Percentiles rank a stretch among this genome's conserved stretches.
Conservation (phyloP, 2,797 vertebrate species). For the Epinephelus malabaricus region DNA sequence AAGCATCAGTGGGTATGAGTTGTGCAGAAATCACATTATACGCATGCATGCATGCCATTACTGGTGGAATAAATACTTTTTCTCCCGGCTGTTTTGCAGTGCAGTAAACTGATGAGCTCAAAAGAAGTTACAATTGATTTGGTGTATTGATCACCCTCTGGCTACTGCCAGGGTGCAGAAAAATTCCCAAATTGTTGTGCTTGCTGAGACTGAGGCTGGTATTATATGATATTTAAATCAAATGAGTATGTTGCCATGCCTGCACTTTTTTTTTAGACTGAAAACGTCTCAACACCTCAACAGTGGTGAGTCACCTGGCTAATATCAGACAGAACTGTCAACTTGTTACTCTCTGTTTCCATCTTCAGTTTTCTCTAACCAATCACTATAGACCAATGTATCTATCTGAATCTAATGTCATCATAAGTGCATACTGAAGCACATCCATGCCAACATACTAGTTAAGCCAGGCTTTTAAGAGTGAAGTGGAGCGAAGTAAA, state of each 20-base stretch:
- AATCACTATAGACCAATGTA: no score
- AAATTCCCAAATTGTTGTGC: conserved; percentile 52
- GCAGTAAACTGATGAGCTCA: conserved; percentile 70
- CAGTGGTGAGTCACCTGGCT: not conserved
- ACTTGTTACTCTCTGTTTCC: no score
- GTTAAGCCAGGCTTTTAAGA: no score
- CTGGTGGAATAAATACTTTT: conserved; percentile 60
- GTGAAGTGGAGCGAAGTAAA: no score
- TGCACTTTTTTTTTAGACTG: not conserved
- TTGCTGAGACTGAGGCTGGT: conserved; percentile 25
- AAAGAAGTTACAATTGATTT: conserved; percentile 70
- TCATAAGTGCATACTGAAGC: no score
- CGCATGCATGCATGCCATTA: conserved; percentile 56
- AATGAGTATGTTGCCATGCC: conserved; percentile 41
- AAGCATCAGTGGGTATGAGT: conserved; percentile 46
- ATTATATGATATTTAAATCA: conserved; percentile 58
- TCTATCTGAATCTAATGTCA: no score
- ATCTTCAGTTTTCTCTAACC: no score
- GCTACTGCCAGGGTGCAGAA: conserved; percentile 66
- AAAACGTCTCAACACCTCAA: conserved; percentile 13
- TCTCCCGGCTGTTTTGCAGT: conserved; percentile 62
- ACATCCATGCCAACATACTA: no score
- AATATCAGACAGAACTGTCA: no score
- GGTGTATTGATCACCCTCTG: conserved; percentile 65
- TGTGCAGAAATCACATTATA: conserved; percentile 59